A percentile compares a stretch with the other conserved stretches of the same genome.
These are phyloP conservation scores for Neoscelio sp. DNA, from an alignment of 2,888 invertebrate species.

Conservation along the genomic window DNA sequence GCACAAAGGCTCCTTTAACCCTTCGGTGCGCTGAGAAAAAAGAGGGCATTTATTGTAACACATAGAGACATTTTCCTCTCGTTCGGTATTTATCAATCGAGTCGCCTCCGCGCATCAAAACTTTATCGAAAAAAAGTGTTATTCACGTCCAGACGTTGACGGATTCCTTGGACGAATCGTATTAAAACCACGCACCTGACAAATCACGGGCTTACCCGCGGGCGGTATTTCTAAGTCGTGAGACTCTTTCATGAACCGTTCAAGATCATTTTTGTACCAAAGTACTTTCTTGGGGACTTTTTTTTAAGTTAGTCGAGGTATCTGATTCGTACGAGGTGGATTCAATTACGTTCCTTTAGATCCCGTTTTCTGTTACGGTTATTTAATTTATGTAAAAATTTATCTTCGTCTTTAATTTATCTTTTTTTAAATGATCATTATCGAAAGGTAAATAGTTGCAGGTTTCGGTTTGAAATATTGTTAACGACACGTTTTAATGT, in stretches of 20 bases:
- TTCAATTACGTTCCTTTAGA: neutral
- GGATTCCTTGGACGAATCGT: conserved; percentile 57
- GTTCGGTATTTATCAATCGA: conserved; percentile 72
- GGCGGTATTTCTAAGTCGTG: conserved; percentile 39
- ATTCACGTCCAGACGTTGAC: conserved; percentile 66
- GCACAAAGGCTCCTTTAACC: conserved; percentile 51
- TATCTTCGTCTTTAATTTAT: neutral
- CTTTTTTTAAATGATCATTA: conserved; percentile 4
- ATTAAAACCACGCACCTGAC: conserved; percentile 73
- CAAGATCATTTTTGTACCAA: conserved; percentile 21
- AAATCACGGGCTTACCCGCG: conserved; percentile 75
- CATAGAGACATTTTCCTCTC: conserved; percentile 51
- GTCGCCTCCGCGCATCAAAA: conserved; percentile 51
- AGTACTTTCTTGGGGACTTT: neutral
- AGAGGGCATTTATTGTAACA: conserved; percentile 52
- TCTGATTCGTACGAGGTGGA: conserved; percentile 1
- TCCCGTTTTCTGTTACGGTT: too few relatives aligned
- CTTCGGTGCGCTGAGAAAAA: conserved; percentile 56
- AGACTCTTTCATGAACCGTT: conserved; percentile 22
- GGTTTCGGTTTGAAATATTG: conserved; percentile 23
- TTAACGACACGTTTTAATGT: conserved; percentile 35
- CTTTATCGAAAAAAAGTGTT: conserved; percentile 57
- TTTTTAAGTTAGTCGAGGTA: neutral
- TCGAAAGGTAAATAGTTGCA: conserved; percentile 25
- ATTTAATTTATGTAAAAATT: too few relatives aligned